Evolutionary conservation across 2,113 vertebrate species (phyloP), one percentile per base, ranked within the genome.

Genomic region (Neotoma lepida): DNA sequence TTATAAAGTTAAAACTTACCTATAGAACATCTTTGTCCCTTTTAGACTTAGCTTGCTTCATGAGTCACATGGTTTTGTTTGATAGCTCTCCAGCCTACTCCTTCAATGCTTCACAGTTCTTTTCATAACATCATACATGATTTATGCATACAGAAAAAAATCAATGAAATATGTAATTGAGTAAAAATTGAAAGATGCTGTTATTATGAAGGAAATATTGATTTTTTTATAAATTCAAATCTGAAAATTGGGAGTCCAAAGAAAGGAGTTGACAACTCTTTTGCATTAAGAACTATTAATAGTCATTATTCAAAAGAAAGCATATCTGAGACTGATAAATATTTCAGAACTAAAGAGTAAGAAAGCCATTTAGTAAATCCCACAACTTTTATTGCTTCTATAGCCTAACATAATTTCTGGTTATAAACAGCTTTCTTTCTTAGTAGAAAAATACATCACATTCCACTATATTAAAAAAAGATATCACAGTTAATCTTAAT

Each of bases 311-410:
- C 89, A 90, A 64, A 26, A 74, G 81, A 90, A 94, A 86, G 2
- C 89, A 4, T 93, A 88, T 82, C 88, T 88, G 30, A 94, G 51
- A 77, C 61, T 88, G 64, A 96, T 96, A 93, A 96, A 90, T 94
- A 97, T 97, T 97, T 96, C 64, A 97, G 30, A 89, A 66, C 39
- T 78, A 3, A 88, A 90, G n/a, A 74, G 1, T 86, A 86, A 86
- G 33, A 20, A 85, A 91, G 4, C 66, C 85, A 94, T 93, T 96
- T 95, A 95, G 63, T n/a, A 73, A 96, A 93, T 86, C 33, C 39
- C 64, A 93, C 33, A 92, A 54, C 81, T 86, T 88, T 94, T 84
- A 91, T 71, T 93, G 76, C 74, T 93, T 95, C 77, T 86, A 86
- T 95, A 92, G 85, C 2, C 44, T 73, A 91, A 66, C 41, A 76